Percentiles rank a stretch among this genome's conserved stretches.
phyloP scores from a whole-genome alignment of 2,888 invertebrate genomes.

The Caenorhabditis sp. region DNA sequence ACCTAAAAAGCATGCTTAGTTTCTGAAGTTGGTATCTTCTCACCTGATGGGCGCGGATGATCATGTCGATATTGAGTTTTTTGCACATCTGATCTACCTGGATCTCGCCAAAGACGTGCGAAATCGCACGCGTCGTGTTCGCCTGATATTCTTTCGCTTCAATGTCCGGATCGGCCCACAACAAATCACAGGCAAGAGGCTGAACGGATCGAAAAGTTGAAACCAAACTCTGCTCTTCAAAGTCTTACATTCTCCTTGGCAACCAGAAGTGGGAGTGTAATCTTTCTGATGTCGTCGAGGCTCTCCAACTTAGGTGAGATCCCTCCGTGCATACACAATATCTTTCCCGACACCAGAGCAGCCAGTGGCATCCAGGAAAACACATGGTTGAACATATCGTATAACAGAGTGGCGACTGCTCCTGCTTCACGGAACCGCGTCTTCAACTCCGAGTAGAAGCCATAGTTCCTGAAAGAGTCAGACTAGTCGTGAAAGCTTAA shows the following conservation, averaged over 20 bases:
- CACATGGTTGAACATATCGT: slow-evolving; percentile 74
- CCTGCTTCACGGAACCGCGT: neutral
- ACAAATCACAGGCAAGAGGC: slow-evolving; percentile 71
- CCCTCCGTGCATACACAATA: slow-evolving; percentile 79
- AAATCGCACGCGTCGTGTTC: slow-evolving; percentile 73
- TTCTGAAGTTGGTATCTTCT: slow-evolving; percentile 64
- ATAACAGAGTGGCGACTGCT: neutral
- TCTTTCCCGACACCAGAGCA: slow-evolving; percentile 68
- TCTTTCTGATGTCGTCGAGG: slow-evolving; percentile 74
- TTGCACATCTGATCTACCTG: slow-evolving; percentile 67
- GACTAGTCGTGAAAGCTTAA: neutral
- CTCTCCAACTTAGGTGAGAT: slow-evolving; percentile 71
- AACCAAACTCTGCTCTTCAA: neutral
- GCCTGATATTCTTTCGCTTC: slow-evolving; percentile 61
- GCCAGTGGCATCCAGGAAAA: slow-evolving; percentile 77
- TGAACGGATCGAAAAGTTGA: neutral
- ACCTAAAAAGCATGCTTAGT: slow-evolving; percentile 32
- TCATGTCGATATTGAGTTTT: slow-evolving; percentile 64
- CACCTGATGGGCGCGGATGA: neutral
- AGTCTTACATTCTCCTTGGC: slow-evolving; percentile 40
- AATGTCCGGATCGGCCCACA: slow-evolving; percentile 76
- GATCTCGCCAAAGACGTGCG: slow-evolving; percentile 72
- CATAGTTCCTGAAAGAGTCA: slow-evolving; percentile 70
- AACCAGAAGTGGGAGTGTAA: slow-evolving; percentile 65
- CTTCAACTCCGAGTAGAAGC: slow-evolving; percentile 21